phyloP scores from a whole-genome alignment of 2,113 vertebrate genomes.

The Prunella himalayana region DNA sequence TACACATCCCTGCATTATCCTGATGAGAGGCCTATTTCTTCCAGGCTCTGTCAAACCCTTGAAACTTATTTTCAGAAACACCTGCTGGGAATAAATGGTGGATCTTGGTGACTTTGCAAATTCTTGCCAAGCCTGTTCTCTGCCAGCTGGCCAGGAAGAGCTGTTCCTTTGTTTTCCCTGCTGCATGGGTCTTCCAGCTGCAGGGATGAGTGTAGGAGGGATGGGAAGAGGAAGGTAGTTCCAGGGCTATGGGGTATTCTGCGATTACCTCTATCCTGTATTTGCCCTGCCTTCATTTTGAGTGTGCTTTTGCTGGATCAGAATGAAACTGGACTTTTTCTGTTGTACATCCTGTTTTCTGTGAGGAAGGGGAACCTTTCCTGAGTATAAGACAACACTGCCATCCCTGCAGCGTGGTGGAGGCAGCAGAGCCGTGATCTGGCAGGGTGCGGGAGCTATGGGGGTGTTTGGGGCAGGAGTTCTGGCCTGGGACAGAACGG shows the following conservation, averaged over 20 bases:
- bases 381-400: fast-evolving
- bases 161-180: background rate
- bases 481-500: background rate
- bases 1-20: background rate
- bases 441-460: fast-evolving
- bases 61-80: background rate
- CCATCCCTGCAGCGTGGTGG: fast-evolving
- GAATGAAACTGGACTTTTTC: background rate
- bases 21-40: background rate
- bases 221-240: background rate
- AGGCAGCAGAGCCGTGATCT: background rate
- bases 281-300: background rate
- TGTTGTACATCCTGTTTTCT: background rate
- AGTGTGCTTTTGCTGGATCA: background rate
- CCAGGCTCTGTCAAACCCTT: background rate
- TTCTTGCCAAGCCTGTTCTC: background rate
- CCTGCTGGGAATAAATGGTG: background rate
- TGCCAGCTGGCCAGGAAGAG: background rate
- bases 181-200: background rate
- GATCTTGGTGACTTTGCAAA: background rate
- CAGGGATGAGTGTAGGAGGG: background rate
- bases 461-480: fast-evolving
- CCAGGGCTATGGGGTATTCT: fast-evolving
- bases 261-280: fast-evolving
- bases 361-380: fast-evolving